Base-by-base conservation (phyloP, 2,113 vertebrate species). In the Carettochelys insculpta region DNA sequence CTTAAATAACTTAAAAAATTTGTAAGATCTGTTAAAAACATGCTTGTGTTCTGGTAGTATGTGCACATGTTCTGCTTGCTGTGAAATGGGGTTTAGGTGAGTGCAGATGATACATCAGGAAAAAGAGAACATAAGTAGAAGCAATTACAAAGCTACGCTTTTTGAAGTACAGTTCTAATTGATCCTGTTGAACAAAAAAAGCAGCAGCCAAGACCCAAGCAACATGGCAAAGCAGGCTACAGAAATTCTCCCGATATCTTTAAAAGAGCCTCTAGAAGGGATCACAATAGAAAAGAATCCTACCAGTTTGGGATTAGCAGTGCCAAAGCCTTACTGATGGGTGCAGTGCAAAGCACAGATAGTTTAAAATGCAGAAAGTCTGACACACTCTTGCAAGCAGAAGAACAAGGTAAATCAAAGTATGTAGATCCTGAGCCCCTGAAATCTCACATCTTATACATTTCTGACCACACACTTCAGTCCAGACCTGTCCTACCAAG, bases 261-360 rank as follows among this genome's bases (percentile, higher is more conserved):
- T 88, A 47, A 41, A 0, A 0, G 25, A 25, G 8, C 24, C 9
- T 83, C 5, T 43, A 45, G 34, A 34, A 48, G 54, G 25, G 65
- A 51, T 65, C 24, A 0, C 58, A 45, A 4, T 0, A 1, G 41
- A 41, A 43, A 11, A 73, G 65, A 43, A 73, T 6, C 5, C 25
- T 22, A 38, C 25, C 24, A 34, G 13, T 31, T 22, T 48, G 25
- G 16, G 11, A 22, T 2, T 4, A 61, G 19, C 14, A 13, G 41
- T 45, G 71, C 22, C 34, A 6, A 11, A 34, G 80, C 52, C 6
- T 47, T 38, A n/a, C 5, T 13, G 11, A 3, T 47, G 17, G 3
- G 27, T 53, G 16, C 25, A 77, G 20, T 4, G 5, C 43, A 31
- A 56, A 79, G 27, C 7, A 53, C 80, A 43, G 56, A 22, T 29